A percentile compares a stretch with the other conserved stretches of the same genome.
These are phyloP conservation scores for Apostichopus californicus DNA, from an alignment of 35 echinoderm and acorn worm species.

Conservation along the genomic window DNA sequence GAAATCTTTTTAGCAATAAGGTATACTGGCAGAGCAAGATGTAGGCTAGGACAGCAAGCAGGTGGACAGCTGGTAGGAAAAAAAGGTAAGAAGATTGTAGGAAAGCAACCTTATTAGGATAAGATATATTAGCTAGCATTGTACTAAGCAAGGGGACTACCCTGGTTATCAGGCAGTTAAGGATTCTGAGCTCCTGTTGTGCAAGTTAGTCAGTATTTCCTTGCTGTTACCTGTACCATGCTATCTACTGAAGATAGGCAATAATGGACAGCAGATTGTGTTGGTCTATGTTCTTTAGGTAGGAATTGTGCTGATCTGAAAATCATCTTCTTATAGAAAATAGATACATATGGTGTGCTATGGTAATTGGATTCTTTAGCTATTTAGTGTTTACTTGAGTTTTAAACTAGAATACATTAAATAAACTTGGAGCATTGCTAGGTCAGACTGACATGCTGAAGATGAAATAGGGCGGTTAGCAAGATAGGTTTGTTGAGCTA, in stretches of 20 bases:
- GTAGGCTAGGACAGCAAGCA: conserved; percentile 44
- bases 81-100: conserved; percentile 21
- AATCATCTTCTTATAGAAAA: too few relatives aligned
- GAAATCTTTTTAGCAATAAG: conserved; percentile 41
- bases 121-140: conserved; percentile 17
- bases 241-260: neutral
- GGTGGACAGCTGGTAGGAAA: conserved; percentile 28
- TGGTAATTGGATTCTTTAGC: too few relatives aligned
- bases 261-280: neutral
- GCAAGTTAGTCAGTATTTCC: neutral
- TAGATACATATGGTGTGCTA: too few relatives aligned
- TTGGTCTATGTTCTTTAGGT: too few relatives aligned
- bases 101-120: conserved; percentile 12
- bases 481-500: too few relatives aligned
- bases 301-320: too few relatives aligned
- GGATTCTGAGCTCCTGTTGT: neutral
- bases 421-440: too few relatives aligned
- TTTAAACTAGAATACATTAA: too few relatives aligned
- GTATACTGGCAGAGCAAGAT: conserved; percentile 41
- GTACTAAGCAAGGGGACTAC: conserved; percentile 22
- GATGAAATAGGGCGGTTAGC: too few relatives aligned
- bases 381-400: too few relatives aligned
- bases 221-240: neutral
- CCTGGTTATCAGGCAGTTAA: conserved; percentile 4
- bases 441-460: too few relatives aligned